phyloP scores from a whole-genome alignment of 2,113 vertebrate genomes.

The Narcine bancroftii region DNA sequence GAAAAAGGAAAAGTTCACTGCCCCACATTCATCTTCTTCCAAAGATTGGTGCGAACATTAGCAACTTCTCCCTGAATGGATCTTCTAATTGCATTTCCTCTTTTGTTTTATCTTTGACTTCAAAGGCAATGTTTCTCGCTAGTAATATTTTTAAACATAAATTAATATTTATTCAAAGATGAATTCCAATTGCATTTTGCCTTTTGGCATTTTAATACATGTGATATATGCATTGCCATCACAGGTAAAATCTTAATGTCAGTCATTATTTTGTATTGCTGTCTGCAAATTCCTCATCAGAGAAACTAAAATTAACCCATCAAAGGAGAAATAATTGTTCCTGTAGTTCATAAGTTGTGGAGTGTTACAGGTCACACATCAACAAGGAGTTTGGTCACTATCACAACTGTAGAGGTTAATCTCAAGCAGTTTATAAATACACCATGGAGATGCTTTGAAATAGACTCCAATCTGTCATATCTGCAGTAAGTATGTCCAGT shows the following conservation, averaged over 20 bases:
- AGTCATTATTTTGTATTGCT: background rate
- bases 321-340: background rate
- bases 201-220: background rate
- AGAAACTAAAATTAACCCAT: background rate
- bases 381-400: background rate
- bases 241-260: background rate
- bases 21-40: background rate
- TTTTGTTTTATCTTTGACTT: background rate
- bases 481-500: background rate
- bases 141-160: no score
- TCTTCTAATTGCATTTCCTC: background rate
- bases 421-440: background rate
- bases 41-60: background rate
- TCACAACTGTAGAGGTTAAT: background rate
- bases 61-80: background rate
- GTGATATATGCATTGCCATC: background rate
- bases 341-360: background rate
- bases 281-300: background rate
- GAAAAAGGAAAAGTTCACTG: background rate
- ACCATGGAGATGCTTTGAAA: background rate
- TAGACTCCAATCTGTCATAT: background rate
- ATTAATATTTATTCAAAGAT: background rate
- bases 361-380: background rate
- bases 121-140: background rate
- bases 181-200: background rate